Evolutionary conservation across 2,113 vertebrate species (phyloP).

Genomic region (Campylomormyrus tamandua): DNA sequence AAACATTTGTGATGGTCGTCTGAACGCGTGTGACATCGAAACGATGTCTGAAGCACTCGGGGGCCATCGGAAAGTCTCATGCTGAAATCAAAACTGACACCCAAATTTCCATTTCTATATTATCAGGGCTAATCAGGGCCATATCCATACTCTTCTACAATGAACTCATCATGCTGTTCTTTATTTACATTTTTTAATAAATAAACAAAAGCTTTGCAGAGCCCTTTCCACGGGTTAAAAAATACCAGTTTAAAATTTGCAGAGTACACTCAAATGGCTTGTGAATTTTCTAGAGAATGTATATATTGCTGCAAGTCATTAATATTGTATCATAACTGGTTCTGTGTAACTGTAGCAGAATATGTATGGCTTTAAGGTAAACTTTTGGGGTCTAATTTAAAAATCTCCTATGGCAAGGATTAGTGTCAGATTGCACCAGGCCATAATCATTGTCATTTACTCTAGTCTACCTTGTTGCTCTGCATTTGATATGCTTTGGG

Average conservation of each 20-base stretch:
- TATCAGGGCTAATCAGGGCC: not conserved
- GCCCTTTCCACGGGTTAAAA: not conserved
- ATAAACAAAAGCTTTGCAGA: not conserved
- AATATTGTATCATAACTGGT: not conserved
- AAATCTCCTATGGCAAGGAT: not conserved
- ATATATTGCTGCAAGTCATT: not conserved
- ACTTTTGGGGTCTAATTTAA: slow-evolving; percentile 2
- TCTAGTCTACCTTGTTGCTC: not conserved
- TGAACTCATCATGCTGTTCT: not conserved
- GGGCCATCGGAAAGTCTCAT: not conserved
- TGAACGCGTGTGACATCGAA: not conserved
- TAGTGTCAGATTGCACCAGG: slow-evolving; percentile 1
- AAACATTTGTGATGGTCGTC: slow-evolving; percentile 17
- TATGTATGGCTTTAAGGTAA: not conserved
- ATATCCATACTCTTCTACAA: not conserved
- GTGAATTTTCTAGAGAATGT: not conserved
- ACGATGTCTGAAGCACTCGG: not conserved
- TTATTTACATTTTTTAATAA: not conserved
- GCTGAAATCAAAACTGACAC: not conserved
- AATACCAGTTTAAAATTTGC: not conserved
- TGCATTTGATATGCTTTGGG: not conserved
- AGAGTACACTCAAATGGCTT: not conserved
- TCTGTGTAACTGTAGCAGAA: not conserved
- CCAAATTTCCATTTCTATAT: not conserved
- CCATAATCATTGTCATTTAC: not conserved